Conservation (phyloP, 2,797 vertebrate genomes). For the Notoglanidium macrostoma region DNA sequence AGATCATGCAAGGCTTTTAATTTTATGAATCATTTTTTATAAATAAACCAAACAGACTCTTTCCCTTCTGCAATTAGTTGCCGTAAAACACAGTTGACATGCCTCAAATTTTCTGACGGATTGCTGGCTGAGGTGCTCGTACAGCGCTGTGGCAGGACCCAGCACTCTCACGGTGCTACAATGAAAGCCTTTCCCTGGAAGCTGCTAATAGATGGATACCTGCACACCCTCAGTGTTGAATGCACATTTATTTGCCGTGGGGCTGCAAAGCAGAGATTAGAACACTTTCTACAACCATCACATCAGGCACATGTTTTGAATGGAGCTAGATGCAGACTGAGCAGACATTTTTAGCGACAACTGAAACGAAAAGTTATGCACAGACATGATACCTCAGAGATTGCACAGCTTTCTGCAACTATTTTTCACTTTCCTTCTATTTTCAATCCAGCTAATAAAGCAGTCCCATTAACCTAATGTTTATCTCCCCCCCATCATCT, state of each 20-base stretch:
- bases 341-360: conserved; percentile 18
- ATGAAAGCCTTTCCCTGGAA: conserved; percentile 34
- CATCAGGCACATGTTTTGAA: conserved; percentile 25
- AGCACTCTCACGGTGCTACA: conserved; percentile 17
- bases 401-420: not conserved
- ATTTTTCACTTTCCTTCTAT: not conserved
- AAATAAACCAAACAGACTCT: conserved; percentile 45
- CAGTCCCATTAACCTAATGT: not conserved
- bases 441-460: not conserved
- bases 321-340: conserved; percentile 12
- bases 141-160: not conserved
- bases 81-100: conserved; percentile 13
- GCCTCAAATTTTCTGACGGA: conserved; percentile 24
- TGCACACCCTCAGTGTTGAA: conserved; percentile 42
- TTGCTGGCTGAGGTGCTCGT: not conserved
- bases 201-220: conserved; percentile 51
- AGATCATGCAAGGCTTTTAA: conserved; percentile 46
- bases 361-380: conserved; percentile 8
- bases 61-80: conserved; percentile 30
- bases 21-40: conserved; percentile 30
- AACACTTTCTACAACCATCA: conserved; percentile 38
- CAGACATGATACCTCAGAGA: conserved; percentile 13
- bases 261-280: conserved; percentile 59
- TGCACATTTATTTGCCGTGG: conserved; percentile 47
- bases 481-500: not conserved